Evolutionary conservation across 2,113 vertebrate species (phyloP).

Genomic region (Fregetta grallaria): DNA sequence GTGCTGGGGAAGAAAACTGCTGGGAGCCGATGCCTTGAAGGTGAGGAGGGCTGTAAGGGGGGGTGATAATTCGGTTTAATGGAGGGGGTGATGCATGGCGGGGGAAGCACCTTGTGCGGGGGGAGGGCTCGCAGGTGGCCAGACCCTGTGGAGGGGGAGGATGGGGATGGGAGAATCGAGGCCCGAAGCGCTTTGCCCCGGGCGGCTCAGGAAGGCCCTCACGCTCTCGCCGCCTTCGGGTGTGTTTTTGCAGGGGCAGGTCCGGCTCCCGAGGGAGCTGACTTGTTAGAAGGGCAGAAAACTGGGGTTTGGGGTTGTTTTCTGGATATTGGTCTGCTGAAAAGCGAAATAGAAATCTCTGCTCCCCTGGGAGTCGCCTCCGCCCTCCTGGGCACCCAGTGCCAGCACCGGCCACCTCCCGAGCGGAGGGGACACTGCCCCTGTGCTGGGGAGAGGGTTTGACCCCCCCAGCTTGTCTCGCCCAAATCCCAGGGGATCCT

Average conservation of each 20-base stretch:
- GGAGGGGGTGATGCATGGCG: background rate
- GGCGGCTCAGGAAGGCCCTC: background rate
- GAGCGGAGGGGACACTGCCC: background rate
- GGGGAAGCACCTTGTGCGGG: background rate
- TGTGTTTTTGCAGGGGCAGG: background rate
- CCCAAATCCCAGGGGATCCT: background rate
- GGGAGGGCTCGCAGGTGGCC: background rate
- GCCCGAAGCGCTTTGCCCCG: background rate
- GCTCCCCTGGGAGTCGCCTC: background rate
- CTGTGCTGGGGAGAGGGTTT: background rate
- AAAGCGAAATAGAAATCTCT: background rate
- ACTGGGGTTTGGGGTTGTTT: background rate
- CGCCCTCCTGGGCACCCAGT: background rate
- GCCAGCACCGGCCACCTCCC: background rate
- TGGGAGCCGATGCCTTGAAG: background rate
- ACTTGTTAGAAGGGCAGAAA: background rate
- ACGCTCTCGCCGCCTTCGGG: fast-evolving
- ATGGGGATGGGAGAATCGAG: background rate
- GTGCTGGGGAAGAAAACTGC: background rate
- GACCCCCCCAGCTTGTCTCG: too few relatives aligned
- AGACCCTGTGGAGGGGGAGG: background rate
- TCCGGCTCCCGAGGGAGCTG: background rate
- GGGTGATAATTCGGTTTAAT: background rate
- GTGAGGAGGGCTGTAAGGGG: background rate
- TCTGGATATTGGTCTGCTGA: fast-evolving